These are phyloP conservation scores for Strongylocentrotus purpuratus DNA, from an alignment of 35 echinoderm and acorn worm genomes.

Conservation along the genomic window DNA sequence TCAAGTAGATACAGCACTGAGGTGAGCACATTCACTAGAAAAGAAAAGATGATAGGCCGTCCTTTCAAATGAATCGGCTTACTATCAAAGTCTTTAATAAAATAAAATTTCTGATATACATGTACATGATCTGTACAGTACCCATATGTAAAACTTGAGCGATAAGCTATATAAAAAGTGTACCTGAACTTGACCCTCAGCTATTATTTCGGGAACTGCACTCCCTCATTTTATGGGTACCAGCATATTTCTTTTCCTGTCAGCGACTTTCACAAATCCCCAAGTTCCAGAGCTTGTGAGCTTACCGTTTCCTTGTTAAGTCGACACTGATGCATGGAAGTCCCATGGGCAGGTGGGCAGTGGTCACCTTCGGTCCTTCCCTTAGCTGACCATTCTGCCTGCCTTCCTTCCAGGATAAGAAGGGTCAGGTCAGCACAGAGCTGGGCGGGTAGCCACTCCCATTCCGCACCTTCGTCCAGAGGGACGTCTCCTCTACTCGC, in stretches of 20 bases:
- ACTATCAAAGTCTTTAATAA: no score
- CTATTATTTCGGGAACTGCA: background rate
- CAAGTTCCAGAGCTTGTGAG: background rate
- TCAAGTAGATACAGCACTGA: no score
- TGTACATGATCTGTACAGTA: no score
- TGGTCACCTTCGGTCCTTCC: conserved; percentile 83
- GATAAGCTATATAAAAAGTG: background rate
- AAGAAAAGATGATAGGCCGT: no score
- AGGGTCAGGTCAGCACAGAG: conserved; percentile 81
- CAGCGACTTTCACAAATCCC: background rate
- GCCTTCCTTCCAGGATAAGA: conserved; percentile 81
- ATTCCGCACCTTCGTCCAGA: background rate
- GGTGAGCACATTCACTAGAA: no score
- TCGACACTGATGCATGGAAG: conserved; percentile 51
- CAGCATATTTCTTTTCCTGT: background rate
- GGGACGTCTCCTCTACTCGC: conserved; percentile 12
- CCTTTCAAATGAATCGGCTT: no score
- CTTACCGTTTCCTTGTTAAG: conserved; percentile 33
- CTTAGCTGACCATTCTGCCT: conserved; percentile 76
- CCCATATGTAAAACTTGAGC: no score
- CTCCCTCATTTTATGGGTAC: background rate
- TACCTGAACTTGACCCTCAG: background rate
- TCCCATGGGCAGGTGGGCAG: conserved; percentile 63
- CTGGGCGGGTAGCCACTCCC: conserved; percentile 57
- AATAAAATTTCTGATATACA: no score